Percentiles rank a stretch among this genome's conserved stretches.
Evolutionary conservation across 2,113 vertebrate genomes (phyloP).

Genomic region (Lichenostomus cassidix): DNA sequence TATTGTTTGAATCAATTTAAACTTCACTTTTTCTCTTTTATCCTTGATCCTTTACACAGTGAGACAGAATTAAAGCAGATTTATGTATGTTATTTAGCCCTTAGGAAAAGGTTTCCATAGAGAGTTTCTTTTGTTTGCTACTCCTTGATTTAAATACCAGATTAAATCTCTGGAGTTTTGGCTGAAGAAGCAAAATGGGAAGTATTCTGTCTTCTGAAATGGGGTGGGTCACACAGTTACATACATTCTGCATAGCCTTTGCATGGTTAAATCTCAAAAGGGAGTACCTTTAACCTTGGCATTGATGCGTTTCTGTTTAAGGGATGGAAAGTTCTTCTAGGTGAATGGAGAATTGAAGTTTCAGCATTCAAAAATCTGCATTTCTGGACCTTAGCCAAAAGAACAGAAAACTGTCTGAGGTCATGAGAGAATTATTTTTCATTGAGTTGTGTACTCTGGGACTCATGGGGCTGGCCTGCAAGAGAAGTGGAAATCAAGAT

Average conservation of each 20-base stretch:
- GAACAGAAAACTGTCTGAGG: neutral
- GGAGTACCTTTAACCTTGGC: neutral
- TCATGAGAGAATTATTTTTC: neutral
- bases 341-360: neutral
- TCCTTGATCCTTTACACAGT: neutral
- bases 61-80: neutral
- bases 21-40: neutral
- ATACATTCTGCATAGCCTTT: neutral
- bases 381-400: neutral
- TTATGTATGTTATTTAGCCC: neutral
- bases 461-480: neutral
- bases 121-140: neutral
- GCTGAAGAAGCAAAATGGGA: neutral
- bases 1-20: neutral
- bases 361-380: neutral
- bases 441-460: fast-evolving
- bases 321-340: neutral
- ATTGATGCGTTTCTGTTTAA: neutral
- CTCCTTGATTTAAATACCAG: neutral
- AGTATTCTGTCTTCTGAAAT: neutral
- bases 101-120: neutral
- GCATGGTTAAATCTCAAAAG: neutral
- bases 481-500: neutral
- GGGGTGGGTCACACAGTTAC: neutral
- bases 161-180: neutral